Evolutionary conservation across 2,888 invertebrate species (phyloP).

Genomic region (Iphiclides podalirius): DNA sequence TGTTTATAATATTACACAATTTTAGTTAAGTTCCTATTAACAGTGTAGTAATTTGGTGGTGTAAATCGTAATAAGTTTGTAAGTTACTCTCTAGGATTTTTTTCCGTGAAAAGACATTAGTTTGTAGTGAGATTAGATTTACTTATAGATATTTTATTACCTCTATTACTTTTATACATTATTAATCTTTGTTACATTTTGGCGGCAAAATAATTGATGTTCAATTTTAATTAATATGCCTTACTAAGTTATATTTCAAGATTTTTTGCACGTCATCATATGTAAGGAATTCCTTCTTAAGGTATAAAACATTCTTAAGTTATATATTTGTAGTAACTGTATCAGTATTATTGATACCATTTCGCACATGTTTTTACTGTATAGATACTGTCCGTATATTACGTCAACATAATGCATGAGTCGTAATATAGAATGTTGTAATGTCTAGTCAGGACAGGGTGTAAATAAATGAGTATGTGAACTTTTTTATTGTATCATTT

Average conservation of each 20-base stretch:
- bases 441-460: constrained; percentile 31
- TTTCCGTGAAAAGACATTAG: constrained; percentile 21
- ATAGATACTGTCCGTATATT: constrained; percentile 7
- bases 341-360: constrained; percentile 30
- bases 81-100: constrained; percentile 32
- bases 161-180: not conserved
- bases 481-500: too few species aligned
- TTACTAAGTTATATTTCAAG: too few species aligned
- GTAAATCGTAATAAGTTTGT: constrained; percentile 14
- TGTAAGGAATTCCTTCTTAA: too few species aligned
- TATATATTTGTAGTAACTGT: not conserved
- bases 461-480: constrained; percentile 22
- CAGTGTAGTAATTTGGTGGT: constrained; percentile 3
- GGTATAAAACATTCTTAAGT: too few species aligned
- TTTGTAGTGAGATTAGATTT: constrained; percentile 14
- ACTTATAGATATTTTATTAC: constrained; percentile 20
- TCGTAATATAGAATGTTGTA: constrained; percentile 21
- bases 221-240: not conserved
- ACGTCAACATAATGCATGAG: not conserved
- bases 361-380: constrained; percentile 25
- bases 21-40: constrained; percentile 22
- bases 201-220: not conserved
- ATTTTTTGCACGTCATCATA: too few species aligned
- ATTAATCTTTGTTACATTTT: not conserved
- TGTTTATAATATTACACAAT: constrained; percentile 3